Evolutionary conservation across 2,888 invertebrate species (phyloP).

Genomic region (Andrena trimmerana): DNA sequence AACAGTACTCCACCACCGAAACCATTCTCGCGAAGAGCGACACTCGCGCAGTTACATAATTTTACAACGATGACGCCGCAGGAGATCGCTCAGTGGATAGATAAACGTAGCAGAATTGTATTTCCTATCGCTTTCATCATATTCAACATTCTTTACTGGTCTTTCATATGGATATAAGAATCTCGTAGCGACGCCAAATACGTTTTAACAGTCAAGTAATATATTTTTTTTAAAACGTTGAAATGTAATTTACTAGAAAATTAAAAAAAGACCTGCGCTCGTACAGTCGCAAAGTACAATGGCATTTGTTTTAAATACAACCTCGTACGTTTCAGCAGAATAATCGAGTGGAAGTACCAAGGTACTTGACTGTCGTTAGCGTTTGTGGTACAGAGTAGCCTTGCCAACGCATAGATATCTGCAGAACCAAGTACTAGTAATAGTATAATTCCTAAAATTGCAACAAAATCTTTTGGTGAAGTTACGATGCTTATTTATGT

Average conservation of each 20-base stretch:
- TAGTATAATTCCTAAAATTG: no score
- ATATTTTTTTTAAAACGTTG: neutral
- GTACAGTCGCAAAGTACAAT: no score
- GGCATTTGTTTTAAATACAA: no score
- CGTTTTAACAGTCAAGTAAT: neutral
- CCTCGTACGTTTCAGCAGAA: no score
- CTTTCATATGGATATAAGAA: constrained; percentile 87
- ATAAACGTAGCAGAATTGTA: constrained; percentile 91
- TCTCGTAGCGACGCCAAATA: neutral
- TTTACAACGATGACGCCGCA: constrained; percentile 94
- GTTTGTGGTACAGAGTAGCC: no score
- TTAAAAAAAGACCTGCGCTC: neutral
- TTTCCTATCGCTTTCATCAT: constrained; percentile 92
- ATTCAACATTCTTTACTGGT: constrained; percentile 93
- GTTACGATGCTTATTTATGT: no score
- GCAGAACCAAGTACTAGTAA: no score
- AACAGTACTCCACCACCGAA: constrained; percentile 79
- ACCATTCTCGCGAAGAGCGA: constrained; percentile 79
- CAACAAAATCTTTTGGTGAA: no score
- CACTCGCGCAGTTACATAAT: constrained; percentile 81
- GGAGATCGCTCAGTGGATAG: constrained; percentile 95
- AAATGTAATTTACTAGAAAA: neutral
- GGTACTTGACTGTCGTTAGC: no score
- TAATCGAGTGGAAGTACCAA: no score
- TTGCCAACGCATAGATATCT: no score